phyloP scores from a whole-genome alignment of 2,113 vertebrate genomes.

The Mormyrus iriodes region DNA sequence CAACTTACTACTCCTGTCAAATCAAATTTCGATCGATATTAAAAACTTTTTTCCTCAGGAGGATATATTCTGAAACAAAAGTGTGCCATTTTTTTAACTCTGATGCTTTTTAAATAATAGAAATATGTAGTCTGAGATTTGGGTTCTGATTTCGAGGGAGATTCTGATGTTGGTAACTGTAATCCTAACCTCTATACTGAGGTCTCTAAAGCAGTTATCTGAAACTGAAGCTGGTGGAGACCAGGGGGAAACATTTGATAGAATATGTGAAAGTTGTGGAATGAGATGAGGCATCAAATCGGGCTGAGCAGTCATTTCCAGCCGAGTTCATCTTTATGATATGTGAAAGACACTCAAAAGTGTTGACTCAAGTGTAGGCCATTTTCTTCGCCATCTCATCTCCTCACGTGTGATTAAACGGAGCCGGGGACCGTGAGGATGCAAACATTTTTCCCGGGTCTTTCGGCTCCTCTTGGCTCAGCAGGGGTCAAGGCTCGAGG shows the following conservation, averaged over 20 bases:
- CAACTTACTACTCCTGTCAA: background rate
- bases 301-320: slow-evolving; percentile 35
- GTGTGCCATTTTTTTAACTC: background rate
- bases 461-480: slow-evolving; percentile 7
- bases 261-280: slow-evolving; percentile 35
- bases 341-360: slow-evolving; percentile 25
- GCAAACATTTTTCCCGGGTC: slow-evolving; percentile 31
- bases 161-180: slow-evolving; percentile 21
- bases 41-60: background rate
- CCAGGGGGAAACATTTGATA: slow-evolving; percentile 28
- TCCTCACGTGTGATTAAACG: slow-evolving; percentile 13
- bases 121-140: slow-evolving; percentile 17
- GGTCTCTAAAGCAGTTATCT: slow-evolving; percentile 25
- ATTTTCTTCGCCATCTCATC: slow-evolving; percentile 10
- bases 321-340: slow-evolving; percentile 36
- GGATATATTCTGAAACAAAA: background rate
- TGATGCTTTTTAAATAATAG: background rate
- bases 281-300: slow-evolving; percentile 31
- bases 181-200: background rate
- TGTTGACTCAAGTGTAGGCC: slow-evolving; percentile 17
- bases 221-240: slow-evolving; percentile 27
- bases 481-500: slow-evolving; percentile 1
- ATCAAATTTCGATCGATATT: background rate
- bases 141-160: slow-evolving; percentile 20
- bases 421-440: slow-evolving; percentile 25